phyloP scores from a whole-genome alignment of 2,113 vertebrate species.

The Barnardius zonarius region DNA sequence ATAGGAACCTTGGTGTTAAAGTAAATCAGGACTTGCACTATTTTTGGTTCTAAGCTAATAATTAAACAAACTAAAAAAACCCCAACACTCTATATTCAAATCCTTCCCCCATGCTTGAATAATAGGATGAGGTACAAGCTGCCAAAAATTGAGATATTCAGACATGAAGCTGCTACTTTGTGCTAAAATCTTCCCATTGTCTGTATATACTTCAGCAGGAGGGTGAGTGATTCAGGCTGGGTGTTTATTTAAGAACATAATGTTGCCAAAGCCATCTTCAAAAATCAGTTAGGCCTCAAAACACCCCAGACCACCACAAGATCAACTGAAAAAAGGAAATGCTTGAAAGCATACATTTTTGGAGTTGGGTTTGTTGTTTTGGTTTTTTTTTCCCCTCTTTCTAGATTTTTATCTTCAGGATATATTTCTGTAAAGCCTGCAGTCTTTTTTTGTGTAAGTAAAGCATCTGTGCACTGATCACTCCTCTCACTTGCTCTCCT shows the following conservation, averaged over 20 bases:
- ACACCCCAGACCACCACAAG: neutral
- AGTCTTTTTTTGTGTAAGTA: neutral
- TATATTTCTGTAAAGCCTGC: neutral
- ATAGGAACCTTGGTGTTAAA: slow-evolving; percentile 40
- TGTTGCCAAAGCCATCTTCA: neutral
- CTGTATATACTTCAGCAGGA: neutral
- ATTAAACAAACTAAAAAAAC: slow-evolving; percentile 59
- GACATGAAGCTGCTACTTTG: slow-evolving; percentile 5
- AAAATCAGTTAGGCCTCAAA: neutral
- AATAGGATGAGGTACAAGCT: slow-evolving; percentile 26
- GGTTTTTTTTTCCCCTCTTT: neutral
- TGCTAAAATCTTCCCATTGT: neutral
- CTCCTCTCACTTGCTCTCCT: neutral
- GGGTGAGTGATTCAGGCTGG: neutral
- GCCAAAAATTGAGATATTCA: slow-evolving; percentile 20
- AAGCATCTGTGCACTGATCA: neutral
- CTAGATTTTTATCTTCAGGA: neutral
- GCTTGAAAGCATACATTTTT: neutral
- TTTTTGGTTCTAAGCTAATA: slow-evolving; percentile 69
- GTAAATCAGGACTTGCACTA: slow-evolving; percentile 46
- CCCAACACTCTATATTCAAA: neutral
- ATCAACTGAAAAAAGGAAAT: neutral
- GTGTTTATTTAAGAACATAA: neutral
- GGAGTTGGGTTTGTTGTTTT: neutral
- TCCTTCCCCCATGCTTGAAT: slow-evolving; percentile 26